Percentiles rank a stretch among this genome's conserved stretches.
These are phyloP conservation scores for Gallinago solitaria DNA, from an alignment of 2,797 vertebrate species.

Conservation along the genomic window DNA sequence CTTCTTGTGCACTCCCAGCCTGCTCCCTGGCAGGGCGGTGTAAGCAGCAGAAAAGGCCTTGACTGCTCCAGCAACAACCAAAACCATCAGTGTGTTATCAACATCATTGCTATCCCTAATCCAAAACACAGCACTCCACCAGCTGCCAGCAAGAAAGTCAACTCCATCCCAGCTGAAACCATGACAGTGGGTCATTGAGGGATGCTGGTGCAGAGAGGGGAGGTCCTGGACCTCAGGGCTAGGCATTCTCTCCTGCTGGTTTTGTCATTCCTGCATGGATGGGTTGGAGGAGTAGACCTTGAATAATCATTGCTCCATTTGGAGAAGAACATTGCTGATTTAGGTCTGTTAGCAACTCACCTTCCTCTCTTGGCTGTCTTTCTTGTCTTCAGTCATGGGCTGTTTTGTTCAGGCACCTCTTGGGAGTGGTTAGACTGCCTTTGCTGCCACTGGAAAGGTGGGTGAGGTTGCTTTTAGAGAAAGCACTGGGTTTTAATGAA, in stretches of 20 bases:
- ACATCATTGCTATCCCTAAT: neutral
- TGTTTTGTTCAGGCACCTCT: neutral
- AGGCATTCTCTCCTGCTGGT: neutral
- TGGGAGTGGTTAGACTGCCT: neutral
- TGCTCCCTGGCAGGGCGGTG: rapidly evolving
- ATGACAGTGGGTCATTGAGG: neutral
- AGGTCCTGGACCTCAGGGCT: neutral
- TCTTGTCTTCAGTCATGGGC: neutral
- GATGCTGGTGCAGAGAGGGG: neutral
- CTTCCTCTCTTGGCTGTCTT: neutral
- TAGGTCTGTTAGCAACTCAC: neutral
- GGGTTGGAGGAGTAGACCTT: neutral
- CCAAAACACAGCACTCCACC: neutral
- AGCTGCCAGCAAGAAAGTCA: neutral
- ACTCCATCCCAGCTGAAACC: neutral
- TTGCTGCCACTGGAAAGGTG: neutral
- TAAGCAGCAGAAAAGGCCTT: neutral
- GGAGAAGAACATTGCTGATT: neutral
- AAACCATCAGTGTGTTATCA: neutral
- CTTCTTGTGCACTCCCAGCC: neutral
- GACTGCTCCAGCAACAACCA: neutral
- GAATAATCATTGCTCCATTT: neutral
- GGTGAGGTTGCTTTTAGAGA: neutral
- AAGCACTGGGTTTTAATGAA: neutral
- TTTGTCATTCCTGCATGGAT: rapidly evolving